Conservation (phyloP, 2,113 vertebrate species). For the Anguilla japonica region DNA sequence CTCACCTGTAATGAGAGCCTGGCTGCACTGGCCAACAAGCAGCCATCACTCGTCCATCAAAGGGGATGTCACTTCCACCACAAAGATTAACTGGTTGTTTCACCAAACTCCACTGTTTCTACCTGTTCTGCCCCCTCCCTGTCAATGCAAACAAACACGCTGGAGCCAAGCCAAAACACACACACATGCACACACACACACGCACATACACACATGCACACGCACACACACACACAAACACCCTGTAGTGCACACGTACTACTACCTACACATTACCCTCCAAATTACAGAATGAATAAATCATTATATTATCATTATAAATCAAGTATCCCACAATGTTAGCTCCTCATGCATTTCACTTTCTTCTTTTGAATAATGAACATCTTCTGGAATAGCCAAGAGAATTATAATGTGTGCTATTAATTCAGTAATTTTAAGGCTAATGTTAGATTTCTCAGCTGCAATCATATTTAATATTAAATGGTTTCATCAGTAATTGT, state of each 20-base stretch:
- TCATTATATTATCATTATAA: background rate
- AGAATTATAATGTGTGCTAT: constrained; percentile 11
- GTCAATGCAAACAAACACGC: background rate
- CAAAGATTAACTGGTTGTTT: constrained; percentile 10
- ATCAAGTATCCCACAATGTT: background rate
- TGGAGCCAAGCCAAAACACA: background rate
- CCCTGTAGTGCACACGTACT: too few species aligned
- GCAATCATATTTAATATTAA: constrained; percentile 9
- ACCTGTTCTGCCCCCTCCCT: background rate
- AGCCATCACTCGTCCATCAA: constrained; percentile 53
- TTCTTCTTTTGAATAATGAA: constrained; percentile 16
- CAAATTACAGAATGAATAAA: background rate
- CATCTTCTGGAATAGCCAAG: constrained; percentile 1
- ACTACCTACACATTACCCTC: background rate
- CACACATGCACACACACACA: constrained; percentile 14
- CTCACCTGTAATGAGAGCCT: constrained; percentile 53
- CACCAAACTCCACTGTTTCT: background rate
- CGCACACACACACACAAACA: too few species aligned
- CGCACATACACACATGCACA: background rate
- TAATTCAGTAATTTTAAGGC: constrained; percentile 8
- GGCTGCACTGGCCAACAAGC: constrained; percentile 50
- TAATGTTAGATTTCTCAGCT: constrained; percentile 17
- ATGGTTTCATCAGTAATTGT: background rate
- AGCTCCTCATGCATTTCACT: background rate
- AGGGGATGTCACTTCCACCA: constrained; percentile 37